Evolutionary conservation across 2,113 vertebrate genomes (phyloP).

Genomic region (Cathartes aura): DNA sequence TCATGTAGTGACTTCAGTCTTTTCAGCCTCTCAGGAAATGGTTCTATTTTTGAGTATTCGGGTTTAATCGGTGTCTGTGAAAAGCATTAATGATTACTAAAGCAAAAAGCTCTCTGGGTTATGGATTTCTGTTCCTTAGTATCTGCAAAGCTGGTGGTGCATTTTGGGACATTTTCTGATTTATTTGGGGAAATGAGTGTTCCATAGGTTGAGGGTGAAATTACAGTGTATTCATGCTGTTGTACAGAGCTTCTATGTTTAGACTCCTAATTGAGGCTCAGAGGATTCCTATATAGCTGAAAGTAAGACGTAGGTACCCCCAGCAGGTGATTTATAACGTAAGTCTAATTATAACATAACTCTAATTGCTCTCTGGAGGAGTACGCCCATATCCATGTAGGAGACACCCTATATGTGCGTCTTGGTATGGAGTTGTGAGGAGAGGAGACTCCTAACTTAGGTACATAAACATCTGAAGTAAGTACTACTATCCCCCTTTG

Average conservation of each 20-base stretch:
- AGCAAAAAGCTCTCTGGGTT: not conserved
- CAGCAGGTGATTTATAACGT: not conserved
- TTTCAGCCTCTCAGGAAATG: conserved; percentile 22
- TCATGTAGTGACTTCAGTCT: not conserved
- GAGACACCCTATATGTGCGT: fast-evolving
- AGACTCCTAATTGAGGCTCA: not conserved
- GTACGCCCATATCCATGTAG: fast-evolving
- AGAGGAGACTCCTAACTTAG: not conserved
- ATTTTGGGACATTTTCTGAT: not conserved
- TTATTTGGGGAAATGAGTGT: not conserved
- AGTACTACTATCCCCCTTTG: not conserved
- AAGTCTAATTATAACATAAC: not conserved
- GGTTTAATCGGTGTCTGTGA: not conserved
- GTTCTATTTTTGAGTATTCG: not conserved
- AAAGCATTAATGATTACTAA: not conserved
- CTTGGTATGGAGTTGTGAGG: not conserved
- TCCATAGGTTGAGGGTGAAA: not conserved
- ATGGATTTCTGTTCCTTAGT: not conserved
- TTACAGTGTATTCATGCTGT: not conserved
- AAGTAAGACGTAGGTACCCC: not conserved
- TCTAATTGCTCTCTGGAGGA: not conserved
- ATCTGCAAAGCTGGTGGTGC: not conserved
- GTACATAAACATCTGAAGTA: not conserved
- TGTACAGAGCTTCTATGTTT: not conserved
- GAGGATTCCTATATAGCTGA: not conserved